Evolutionary conservation across 2,797 vertebrate genomes (phyloP).

Genomic region (Diceros bicornis): DNA sequence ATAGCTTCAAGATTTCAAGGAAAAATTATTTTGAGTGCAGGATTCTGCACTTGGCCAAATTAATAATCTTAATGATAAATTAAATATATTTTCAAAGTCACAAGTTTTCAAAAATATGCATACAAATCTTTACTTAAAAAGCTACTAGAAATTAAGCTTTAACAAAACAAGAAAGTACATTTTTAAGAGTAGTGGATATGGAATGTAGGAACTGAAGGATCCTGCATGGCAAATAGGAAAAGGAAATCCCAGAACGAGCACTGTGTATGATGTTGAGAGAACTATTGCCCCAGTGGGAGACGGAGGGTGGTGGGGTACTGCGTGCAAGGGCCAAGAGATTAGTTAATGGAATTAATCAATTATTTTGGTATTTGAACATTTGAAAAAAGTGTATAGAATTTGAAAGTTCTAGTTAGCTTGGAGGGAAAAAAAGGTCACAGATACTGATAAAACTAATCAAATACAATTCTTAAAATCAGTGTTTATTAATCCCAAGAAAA

Average conservation of each 20-base stretch:
- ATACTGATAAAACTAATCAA: background rate
- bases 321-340: background rate
- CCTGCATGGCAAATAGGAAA: background rate
- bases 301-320: too few relatives aligned
- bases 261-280: background rate
- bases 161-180: background rate
- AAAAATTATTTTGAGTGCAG: background rate
- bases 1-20: background rate
- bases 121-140: background rate
- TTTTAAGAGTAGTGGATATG: background rate
- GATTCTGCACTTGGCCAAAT: background rate
- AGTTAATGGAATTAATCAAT: background rate
- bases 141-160: background rate
- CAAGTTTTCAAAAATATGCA: background rate
- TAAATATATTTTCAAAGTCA: background rate
- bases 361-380: background rate
- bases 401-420: background rate
- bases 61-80: background rate
- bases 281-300: fast-evolving
- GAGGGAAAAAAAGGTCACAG: background rate
- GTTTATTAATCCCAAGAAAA: background rate
- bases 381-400: background rate
- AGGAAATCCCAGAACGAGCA: fast-evolving
- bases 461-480: background rate
- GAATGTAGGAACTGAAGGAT: background rate